Evolutionary conservation across 2,888 invertebrate species (phyloP), one percentile per base, ranked within the genome.

Genomic region (Geotrupes spiniger): DNA sequence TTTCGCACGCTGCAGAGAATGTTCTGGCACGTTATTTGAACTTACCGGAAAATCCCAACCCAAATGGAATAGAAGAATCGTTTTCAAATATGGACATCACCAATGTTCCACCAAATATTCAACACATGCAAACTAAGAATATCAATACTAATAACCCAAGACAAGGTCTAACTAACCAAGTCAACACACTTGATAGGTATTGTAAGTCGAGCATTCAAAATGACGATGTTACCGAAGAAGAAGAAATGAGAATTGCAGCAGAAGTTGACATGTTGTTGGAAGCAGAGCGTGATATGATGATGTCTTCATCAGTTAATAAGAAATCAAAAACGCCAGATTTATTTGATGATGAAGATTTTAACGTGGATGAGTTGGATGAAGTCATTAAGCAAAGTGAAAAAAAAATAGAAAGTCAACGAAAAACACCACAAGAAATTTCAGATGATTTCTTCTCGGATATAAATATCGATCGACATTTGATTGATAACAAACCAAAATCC

Each of bases 1-100:
- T 78, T 1, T 60, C 73, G 2, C 82, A 86, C 70, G 80, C 82
- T 0, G 65, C 79, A 5, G 81, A 83, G 58, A 83, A 82, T 53
- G 66, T 84, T 4, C 64, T 88, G 36, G 78, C 82, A 1, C 67
- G 77, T 58, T 77, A 76, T 52, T 66, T 87, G 63, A 75, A 78
- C n/a, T 52, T 81, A 28, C 73, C 77, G 8, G 71, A 75, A 61
- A 78, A 77, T 68, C 69, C 71, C 1, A 73, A 75, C 55, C 78
- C 78, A 0, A 49, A 46, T 21, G 31, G 42, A 10, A 64, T 66
- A 17, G 58, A 67, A 54, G 65, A 62, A 49, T 29, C 14, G 21
- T 4, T 21, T 21, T 21, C 21, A 21, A 6, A 4, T 21, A n/a
- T n/a, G n/a, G n/a, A n/a, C n/a, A n/a, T n/a, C n/a, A n/a, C n/a